Evolutionary conservation across 2,888 invertebrate species (phyloP), one percentile per base, ranked within the genome.

Genomic region (Rotaria macrura): DNA sequence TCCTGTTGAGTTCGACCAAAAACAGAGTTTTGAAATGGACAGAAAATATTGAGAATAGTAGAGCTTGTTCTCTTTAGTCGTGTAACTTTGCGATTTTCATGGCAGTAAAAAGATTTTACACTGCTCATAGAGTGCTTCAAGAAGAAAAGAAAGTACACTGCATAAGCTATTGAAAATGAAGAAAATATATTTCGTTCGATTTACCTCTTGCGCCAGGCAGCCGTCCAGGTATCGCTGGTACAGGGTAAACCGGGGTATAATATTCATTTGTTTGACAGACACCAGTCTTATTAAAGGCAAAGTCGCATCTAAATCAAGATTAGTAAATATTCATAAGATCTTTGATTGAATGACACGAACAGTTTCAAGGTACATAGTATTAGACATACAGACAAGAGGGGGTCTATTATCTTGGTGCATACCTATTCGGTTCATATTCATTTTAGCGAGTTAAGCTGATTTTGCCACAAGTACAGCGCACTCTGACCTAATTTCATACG

Each of bases 261-360:
- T 84, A 86, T 0, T n/a, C 25, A 65, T 86, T 83, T 5, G 25
- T n/a, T 1, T 34, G 43, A 43, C 86, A 86, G 25, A 72, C 86
- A 17, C 40, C 10, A 29, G 86, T 38, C 14, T 74, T 84, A 20
- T 65, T 9, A 17, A 34, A 54, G 17, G 74, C 38, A 83, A 86
- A 86, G 34, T 86, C 86, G n/a, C 86, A 86, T 55, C 84, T 84
- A 40, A 14, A 54, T 34, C 6, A 84, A 47, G 17, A 47, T n/a
- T 29, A 29, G 2, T 3, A 29, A 25, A 49, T 10, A 17, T 4
- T 49, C 17, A 49, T 10, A 2, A 49, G 17, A 49, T 49, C 49
- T 49, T 10, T 49, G 10, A 49, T 49, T 49, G 49, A 49, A 49
- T 49, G 49, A 49, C 49, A 49, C 49, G 49, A 49, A 49, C 17